Base-by-base conservation (phyloP, 2,797 vertebrate genomes). In the Pipistrellus nathusii region DNA sequence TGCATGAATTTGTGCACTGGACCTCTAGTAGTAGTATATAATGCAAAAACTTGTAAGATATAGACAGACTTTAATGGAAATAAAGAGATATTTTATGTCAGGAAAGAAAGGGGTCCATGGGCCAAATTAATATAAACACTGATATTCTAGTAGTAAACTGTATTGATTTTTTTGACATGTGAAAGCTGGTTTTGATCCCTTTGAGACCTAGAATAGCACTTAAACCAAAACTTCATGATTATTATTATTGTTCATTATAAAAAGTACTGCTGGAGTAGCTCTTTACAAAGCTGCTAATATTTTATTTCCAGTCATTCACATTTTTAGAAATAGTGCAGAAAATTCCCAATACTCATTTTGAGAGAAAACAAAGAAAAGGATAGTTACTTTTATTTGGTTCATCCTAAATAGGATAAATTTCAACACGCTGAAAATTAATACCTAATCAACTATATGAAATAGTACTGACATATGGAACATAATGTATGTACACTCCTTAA, bases 401-500 rank as follows among this genome's bases (percentile, higher is more conserved):
- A 80, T 53, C 44, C 6, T 46, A 83, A 88, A 84, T 51, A 84
- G 17, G 35, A 85, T 88, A 88, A 94, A 83, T n/a, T 83, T 73
- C 5, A 20, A 83, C 32, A 72, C 23, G 59, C 77, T 88, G 66
- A 76, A 90, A 91, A 85, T 4, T 64, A 55, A 85, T 23, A 5
- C 46, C 72, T 82, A 38, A 85, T 87, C 91, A 85, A 30, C 46
- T 38, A 4, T 25, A 30, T 30, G 0, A 23, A 88, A 66, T 10
- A 66, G 44, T 13, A 66, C 62, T 85, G 88, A 64, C 92, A 96
- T 94, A 95, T 85, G 85, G 94, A 69, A 55, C 35, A 73, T 94
- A 89, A 94, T 82, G 77, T 87, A 90, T 57, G 91, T 85, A 62
- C 2, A 69, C 30, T 23, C 48, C 76, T 94, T 96, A 96, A 96